These are phyloP conservation scores for Diprion similis DNA, from an alignment of 1,140 invertebrate species.

Conservation along the genomic window DNA sequence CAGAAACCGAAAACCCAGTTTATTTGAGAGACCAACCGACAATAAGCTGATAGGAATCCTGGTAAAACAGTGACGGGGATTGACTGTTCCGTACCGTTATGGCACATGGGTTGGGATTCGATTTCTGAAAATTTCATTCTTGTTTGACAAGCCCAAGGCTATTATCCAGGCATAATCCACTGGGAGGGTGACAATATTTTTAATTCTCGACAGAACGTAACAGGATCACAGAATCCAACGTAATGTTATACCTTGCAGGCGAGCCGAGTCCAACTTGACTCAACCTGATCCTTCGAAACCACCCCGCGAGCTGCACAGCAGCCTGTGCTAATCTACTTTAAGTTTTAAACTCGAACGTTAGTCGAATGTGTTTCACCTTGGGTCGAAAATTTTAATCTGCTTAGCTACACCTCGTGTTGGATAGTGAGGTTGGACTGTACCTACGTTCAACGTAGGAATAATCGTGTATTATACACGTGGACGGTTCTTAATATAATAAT, in stretches of 20 bases:
- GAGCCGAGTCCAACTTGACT: neutral
- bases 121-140: conserved; percentile 40
- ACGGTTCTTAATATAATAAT: neutral
- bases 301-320: conserved; percentile 14
- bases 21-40: no score
- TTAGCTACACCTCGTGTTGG: conserved; percentile 13
- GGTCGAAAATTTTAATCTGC: conserved; percentile 45
- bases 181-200: conserved; percentile 56
- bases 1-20: no score
- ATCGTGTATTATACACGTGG: neutral
- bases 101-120: conserved; percentile 23
- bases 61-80: no score
- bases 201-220: conserved; percentile 56
- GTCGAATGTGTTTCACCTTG: neutral
- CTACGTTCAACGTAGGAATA: neutral
- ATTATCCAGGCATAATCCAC: conserved; percentile 50
- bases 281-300: neutral
- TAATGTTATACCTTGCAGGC: conserved; percentile 51
- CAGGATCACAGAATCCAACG: conserved; percentile 50
- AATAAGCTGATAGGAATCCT: no score
- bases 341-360: conserved; percentile 21
- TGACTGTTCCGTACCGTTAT: conserved; percentile 26
- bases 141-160: conserved; percentile 50
- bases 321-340: conserved; percentile 53
- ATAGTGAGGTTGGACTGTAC: no score